Evolutionary conservation across 2,113 vertebrate genomes (phyloP).

Genomic region (Alces alces): DNA sequence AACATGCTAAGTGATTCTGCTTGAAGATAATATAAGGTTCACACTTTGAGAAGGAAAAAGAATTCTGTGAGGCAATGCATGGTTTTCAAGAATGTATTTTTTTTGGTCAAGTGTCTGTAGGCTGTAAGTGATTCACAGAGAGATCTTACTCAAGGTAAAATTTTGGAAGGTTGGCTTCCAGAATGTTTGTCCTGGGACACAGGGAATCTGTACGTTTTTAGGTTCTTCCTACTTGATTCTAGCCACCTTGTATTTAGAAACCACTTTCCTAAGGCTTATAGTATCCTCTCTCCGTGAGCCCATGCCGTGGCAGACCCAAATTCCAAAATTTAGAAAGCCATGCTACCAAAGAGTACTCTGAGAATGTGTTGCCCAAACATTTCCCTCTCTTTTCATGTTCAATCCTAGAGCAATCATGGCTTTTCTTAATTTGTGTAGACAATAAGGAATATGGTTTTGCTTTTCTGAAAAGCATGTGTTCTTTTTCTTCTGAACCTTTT

Average conservation of each 20-base stretch:
- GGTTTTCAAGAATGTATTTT: not conserved
- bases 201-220: not conserved
- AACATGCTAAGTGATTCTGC: not conserved
- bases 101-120: not conserved
- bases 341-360: not conserved
- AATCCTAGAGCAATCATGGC: not conserved
- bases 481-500: conserved; percentile 36
- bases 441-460: conserved; percentile 54
- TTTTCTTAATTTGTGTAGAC: conserved; percentile 64
- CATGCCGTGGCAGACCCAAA: not conserved
- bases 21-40: not conserved
- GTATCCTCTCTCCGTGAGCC: not conserved
- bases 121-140: not conserved
- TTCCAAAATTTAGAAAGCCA: not conserved
- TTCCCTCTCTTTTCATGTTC: not conserved
- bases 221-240: not conserved
- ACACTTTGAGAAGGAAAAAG: not conserved
- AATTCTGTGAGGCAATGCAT: not conserved
- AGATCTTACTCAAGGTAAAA: not conserved
- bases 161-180: not conserved
- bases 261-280: not conserved
- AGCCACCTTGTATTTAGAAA: not conserved
- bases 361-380: not conserved
- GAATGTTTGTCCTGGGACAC: not conserved
- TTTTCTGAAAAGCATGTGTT: conserved; percentile 35